A percentile compares a stretch with the other conserved stretches of the same genome.
Evolutionary conservation across 2,888 invertebrate genomes (phyloP).

Genomic region (Brenthis daphne): DNA sequence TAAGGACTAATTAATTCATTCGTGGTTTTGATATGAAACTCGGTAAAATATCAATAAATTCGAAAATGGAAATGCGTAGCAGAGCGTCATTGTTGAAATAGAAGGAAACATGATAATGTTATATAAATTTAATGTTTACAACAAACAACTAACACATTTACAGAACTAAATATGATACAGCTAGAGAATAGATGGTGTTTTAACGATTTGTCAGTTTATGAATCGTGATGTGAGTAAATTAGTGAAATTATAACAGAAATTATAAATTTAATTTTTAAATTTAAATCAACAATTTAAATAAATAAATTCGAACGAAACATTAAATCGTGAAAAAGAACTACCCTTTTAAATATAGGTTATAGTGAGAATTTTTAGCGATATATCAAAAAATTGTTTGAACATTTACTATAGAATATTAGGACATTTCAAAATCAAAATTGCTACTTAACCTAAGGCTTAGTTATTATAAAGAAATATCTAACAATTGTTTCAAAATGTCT

Average conservation of each 20-base stretch:
- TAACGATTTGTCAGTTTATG: conserved; percentile 1
- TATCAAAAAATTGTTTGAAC: not conserved
- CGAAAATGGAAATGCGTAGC: not conserved
- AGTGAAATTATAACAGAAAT: not conserved
- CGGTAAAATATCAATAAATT: not conserved
- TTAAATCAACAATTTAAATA: too few species aligned
- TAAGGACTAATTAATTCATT: conserved; percentile 7
- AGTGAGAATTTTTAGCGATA: not conserved
- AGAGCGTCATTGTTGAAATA: conserved; percentile 5
- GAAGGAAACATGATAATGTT: conserved; percentile 19
- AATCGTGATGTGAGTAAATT: too few species aligned
- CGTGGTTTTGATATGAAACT: conserved; percentile 1
- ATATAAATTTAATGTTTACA: conserved; percentile 17
- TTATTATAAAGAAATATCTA: conserved; percentile 14
- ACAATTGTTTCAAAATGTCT: conserved; percentile 4
- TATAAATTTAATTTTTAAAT: too few species aligned
- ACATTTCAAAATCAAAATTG: conserved; percentile 6
- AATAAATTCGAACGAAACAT: not conserved
- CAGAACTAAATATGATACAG: conserved; percentile 12
- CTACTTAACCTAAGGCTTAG: conserved; percentile 16
- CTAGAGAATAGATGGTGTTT: conserved; percentile 5
- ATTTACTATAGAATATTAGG: too few species aligned
- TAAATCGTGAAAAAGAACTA: not conserved
- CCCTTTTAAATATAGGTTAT: not conserved
- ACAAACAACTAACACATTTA: conserved; percentile 11